Evolutionary conservation across 2,888 invertebrate genomes (phyloP).

Genomic region (Melinaea marsaeus): DNA sequence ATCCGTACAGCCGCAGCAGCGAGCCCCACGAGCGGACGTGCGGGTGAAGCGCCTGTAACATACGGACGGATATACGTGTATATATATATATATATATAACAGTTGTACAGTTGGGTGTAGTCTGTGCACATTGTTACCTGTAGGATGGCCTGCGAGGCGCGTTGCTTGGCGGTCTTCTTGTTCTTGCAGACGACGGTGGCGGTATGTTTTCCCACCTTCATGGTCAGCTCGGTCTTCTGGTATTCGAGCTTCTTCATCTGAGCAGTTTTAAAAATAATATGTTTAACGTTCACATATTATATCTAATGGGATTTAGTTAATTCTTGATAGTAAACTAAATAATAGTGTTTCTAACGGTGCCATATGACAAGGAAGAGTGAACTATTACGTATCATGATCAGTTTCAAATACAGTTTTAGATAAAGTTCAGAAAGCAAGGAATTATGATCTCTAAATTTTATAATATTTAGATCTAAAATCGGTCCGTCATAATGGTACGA

Average conservation of each 20-base stretch:
- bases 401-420: too few relatives aligned
- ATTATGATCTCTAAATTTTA: too few relatives aligned
- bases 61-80: background rate
- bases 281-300: background rate
- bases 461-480: too few relatives aligned
- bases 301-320: too few relatives aligned
- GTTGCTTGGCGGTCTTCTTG: constrained; percentile 97
- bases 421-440: too few relatives aligned
- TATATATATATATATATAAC: background rate
- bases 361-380: too few relatives aligned
- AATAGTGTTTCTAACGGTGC: too few relatives aligned
- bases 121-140: constrained; percentile 73
- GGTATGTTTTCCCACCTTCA: constrained; percentile 95
- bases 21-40: constrained; percentile 97
- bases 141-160: constrained; percentile 95
- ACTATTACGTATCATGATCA: too few relatives aligned
- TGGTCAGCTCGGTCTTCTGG: constrained; percentile 95
- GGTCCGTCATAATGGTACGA: too few relatives aligned
- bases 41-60: constrained; percentile 88
- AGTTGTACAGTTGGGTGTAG: too few relatives aligned
- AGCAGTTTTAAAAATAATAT: constrained; percentile 5
- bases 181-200: constrained; percentile 96
- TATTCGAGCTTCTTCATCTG: constrained; percentile 87
- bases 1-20: constrained; percentile 93
- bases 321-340: too few relatives aligned